phyloP scores from a whole-genome alignment of 2,113 vertebrate species.

The Myrmophylax atrothorax region DNA sequence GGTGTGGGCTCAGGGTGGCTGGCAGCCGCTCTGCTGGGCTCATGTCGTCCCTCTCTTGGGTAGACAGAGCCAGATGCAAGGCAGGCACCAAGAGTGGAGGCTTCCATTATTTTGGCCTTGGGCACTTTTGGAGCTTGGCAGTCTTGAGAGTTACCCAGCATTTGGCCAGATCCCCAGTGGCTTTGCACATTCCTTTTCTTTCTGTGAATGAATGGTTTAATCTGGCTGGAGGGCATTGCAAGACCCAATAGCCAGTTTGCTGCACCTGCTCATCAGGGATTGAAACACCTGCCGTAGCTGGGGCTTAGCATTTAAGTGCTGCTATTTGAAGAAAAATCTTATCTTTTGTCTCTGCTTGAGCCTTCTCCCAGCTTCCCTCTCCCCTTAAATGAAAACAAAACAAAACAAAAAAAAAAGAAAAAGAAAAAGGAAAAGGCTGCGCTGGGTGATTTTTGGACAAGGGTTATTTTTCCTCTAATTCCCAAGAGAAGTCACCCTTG shows the following conservation, averaged over 20 bases:
- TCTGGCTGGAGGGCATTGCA: slow-evolving; percentile 66
- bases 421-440: neutral
- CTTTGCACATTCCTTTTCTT: slow-evolving; percentile 65
- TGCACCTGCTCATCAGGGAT: slow-evolving; percentile 63
- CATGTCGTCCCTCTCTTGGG: neutral
- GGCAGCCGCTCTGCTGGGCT: neutral
- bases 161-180: slow-evolving; percentile 63
- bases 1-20: neutral
- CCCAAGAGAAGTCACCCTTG: neutral
- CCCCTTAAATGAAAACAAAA: neutral
- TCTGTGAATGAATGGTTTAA: slow-evolving; percentile 58
- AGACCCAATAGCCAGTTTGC: slow-evolving; percentile 52
- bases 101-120: slow-evolving; percentile 63
- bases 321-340: slow-evolving; percentile 69
- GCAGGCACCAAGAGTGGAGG: slow-evolving; percentile 23
- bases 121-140: slow-evolving; percentile 48
- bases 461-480: neutral
- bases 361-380: neutral
- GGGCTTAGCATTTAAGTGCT: slow-evolving; percentile 67
- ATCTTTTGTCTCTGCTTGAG: slow-evolving; percentile 23
- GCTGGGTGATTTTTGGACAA: neutral
- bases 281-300: slow-evolving; percentile 57
- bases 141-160: slow-evolving; percentile 57
- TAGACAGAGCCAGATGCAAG: slow-evolving; percentile 23
- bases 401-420: neutral